phyloP scores from a whole-genome alignment of 2,888 invertebrate genomes.

The Zaprionus obscuricornis region DNA sequence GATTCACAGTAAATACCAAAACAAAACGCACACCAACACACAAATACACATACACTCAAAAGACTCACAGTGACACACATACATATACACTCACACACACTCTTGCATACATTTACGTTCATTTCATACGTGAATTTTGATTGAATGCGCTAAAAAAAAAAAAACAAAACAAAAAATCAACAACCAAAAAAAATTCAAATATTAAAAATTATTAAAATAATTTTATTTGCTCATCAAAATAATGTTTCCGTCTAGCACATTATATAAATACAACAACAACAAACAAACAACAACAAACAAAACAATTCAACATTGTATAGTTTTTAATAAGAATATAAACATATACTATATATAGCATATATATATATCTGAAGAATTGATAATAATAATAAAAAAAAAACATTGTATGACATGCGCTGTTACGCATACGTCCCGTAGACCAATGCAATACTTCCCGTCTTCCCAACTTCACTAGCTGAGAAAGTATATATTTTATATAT shows the following conservation, averaged over 20 bases:
- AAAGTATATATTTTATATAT: too few species aligned
- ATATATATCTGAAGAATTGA: slow-evolving; percentile 11
- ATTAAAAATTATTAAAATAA: slow-evolving; percentile 17
- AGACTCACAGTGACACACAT: slow-evolving; percentile 11
- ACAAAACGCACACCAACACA: slow-evolving; percentile 32
- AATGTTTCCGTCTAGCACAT: slow-evolving; percentile 37
- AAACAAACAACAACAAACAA: neutral
- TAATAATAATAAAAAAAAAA: slow-evolving; percentile 3
- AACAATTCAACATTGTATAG: slow-evolving; percentile 5
- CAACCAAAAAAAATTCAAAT: too few species aligned
- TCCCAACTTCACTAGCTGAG: too few species aligned
- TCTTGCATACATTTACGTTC: slow-evolving; percentile 11
- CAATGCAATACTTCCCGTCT: too few species aligned
- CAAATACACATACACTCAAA: slow-evolving; percentile 22
- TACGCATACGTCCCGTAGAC: slow-evolving; percentile 52
- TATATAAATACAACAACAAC: neutral
- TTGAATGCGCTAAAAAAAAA: slow-evolving; percentile 39
- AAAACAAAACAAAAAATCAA: too few species aligned
- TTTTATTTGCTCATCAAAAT: slow-evolving; percentile 13
- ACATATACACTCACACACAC: slow-evolving; percentile 20
- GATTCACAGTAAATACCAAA: slow-evolving; percentile 42
- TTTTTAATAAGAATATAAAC: neutral
- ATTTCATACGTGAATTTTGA: slow-evolving; percentile 35
- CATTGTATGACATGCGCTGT: slow-evolving; percentile 42
- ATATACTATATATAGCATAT: slow-evolving; percentile 5